Percentiles rank a stretch among this genome's conserved stretches.
Conservation (phyloP, 2,797 vertebrate genomes). For the Pipistrellus pygmaeus region DNA sequence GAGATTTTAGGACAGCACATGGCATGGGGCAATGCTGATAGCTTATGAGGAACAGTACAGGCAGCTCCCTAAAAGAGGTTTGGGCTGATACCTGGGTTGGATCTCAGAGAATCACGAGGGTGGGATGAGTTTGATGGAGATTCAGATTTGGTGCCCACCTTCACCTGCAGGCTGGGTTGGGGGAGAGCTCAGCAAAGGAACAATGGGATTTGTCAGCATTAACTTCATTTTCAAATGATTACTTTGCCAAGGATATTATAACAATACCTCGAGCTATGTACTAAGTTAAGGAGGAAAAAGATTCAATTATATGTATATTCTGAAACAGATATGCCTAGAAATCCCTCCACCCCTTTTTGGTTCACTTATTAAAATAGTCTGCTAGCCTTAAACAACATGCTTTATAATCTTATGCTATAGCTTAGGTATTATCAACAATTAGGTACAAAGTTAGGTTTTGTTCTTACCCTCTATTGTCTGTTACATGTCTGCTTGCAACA, state of each 20-base stretch:
- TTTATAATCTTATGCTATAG: constrained; percentile 4
- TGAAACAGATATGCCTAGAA: constrained; percentile 44
- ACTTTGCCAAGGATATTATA: background rate
- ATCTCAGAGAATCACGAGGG: too few species aligned
- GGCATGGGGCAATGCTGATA: background rate
- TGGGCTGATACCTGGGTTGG: background rate
- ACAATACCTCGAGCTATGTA: background rate
- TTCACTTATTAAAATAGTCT: constrained; percentile 57
- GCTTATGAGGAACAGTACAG: background rate
- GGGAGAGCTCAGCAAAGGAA: background rate
- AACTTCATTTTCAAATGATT: constrained; percentile 55
- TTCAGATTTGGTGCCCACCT: background rate
- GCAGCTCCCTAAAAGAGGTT: background rate
- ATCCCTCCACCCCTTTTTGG: background rate
- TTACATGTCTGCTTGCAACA: background rate
- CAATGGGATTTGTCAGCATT: background rate
- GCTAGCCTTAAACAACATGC: constrained; percentile 37
- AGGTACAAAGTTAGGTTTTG: background rate
- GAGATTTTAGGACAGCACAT: background rate
- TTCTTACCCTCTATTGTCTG: background rate
- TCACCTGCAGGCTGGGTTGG: background rate
- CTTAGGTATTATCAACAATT: constrained; percentile 10
- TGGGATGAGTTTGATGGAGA: background rate
- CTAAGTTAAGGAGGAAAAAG: constrained; percentile 33
- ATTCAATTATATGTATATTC: constrained; percentile 4